A percentile compares a stretch with the other conserved stretches of the same genome.
Evolutionary conservation across 2,888 invertebrate genomes (phyloP).

Genomic region (Tridacna crocea): DNA sequence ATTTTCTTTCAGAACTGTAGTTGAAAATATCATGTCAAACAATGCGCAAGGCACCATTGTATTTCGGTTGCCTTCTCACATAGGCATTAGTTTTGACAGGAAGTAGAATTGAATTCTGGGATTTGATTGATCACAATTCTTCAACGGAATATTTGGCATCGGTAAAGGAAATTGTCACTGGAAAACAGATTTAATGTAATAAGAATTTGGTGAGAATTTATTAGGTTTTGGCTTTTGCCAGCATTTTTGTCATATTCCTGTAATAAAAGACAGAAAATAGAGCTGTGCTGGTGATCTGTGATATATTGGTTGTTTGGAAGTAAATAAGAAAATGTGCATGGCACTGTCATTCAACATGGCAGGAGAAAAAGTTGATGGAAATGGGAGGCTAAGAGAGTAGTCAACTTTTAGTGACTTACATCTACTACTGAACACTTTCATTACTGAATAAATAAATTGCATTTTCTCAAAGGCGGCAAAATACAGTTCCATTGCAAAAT

Average conservation of each 20-base stretch:
- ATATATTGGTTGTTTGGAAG: conserved; percentile 15
- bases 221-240: conserved; percentile 4
- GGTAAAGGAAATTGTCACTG: background rate
- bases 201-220: background rate
- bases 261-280: conserved; percentile 19
- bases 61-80: conserved; percentile 9
- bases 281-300: conserved; percentile 17
- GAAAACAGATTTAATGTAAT: conserved; percentile 15
- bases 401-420: background rate
- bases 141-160: conserved; percentile 28
- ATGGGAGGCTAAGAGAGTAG: background rate
- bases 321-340: conserved; percentile 14
- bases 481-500: no score
- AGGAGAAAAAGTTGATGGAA: background rate
- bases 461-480: no score
- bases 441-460: no score
- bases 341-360: conserved; percentile 15
- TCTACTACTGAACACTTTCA: no score
- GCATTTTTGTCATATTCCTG: conserved; percentile 14
- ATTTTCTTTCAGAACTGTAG: background rate
- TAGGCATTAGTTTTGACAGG: conserved; percentile 51
- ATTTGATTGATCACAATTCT: conserved; percentile 35
- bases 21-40: conserved; percentile 33
- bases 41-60: conserved; percentile 18
- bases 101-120: conserved; percentile 47